Evolutionary conservation across 2,888 invertebrate genomes (phyloP).

Genomic region (Orchesella flavescens): DNA sequence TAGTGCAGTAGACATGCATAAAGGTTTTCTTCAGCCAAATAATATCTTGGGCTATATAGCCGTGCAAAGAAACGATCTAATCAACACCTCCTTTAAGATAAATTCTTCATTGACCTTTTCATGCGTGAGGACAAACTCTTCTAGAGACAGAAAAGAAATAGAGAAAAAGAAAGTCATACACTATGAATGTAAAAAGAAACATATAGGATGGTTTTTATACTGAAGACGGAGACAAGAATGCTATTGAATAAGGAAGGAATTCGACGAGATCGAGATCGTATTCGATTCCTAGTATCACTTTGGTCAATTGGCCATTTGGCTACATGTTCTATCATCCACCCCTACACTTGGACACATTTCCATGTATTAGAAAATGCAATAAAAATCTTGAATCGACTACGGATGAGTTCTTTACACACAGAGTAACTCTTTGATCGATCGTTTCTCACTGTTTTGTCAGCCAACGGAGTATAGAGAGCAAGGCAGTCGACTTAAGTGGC

Average conservation of each 20-base stretch:
- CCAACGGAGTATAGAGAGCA: not conserved
- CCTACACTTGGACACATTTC: conserved; percentile 54
- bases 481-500: conserved; percentile 57
- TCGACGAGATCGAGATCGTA: too few species aligned
- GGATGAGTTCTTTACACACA: conserved; percentile 61
- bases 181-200: not conserved
- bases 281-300: conserved; percentile 45
- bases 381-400: conserved; percentile 59
- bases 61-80: conserved; percentile 7
- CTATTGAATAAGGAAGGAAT: not conserved
- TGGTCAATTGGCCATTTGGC: conserved; percentile 58
- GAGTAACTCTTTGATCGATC: conserved; percentile 41
- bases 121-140: not conserved
- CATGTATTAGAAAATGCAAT: conserved; percentile 59
- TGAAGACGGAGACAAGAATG: not conserved
- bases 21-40: too few species aligned
- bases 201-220: not conserved
- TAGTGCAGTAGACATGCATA: too few species aligned
- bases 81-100: conserved; percentile 51
- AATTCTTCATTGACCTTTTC: conserved; percentile 25
- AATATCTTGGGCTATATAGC: too few species aligned
- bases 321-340: conserved; percentile 46
- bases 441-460: conserved; percentile 39
- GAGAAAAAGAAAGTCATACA: not conserved
- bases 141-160: not conserved